Conservation (phyloP, 2,888 invertebrate species). For the Monopis laevigella region DNA sequence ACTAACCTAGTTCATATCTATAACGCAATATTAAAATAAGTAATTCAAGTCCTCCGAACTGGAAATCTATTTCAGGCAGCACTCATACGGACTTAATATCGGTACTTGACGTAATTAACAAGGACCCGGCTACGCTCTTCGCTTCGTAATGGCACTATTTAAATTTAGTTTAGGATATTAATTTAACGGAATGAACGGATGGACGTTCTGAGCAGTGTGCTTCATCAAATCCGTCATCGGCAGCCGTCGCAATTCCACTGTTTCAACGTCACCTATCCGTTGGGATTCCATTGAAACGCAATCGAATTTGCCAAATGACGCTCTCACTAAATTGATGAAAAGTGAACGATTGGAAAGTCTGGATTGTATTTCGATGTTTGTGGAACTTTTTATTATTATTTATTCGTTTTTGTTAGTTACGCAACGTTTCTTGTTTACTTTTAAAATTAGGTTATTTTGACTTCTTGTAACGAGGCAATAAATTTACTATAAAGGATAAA, state of each 20-base stretch:
- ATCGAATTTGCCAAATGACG: constrained; percentile 60
- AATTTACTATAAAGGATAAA: no score
- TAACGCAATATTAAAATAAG: no score
- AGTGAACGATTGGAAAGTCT: constrained; percentile 50
- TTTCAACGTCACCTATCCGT: constrained; percentile 18
- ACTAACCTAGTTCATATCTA: no score
- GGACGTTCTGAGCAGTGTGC: constrained; percentile 21
- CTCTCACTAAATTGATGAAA: constrained; percentile 53
- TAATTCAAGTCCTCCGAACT: no score
- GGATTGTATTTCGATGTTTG: neutral
- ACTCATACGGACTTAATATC: constrained; percentile 3
- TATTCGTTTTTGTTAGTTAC: no score
- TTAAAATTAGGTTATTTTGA: no score
- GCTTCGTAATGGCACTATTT: constrained; percentile 37
- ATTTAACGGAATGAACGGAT: constrained; percentile 37
- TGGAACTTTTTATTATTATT: no score
- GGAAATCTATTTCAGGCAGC: no score
- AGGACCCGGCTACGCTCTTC: constrained; percentile 9
- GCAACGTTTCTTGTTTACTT: no score
- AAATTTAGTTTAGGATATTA: constrained; percentile 57
- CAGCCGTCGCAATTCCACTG: constrained; percentile 35
- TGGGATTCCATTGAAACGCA: constrained; percentile 39
- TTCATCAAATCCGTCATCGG: constrained; percentile 50
- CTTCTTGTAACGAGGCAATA: no score
- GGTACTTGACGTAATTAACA: constrained; percentile 8